phyloP scores from a whole-genome alignment of 2,888 invertebrate species.

The Lumbricus terrestris region DNA sequence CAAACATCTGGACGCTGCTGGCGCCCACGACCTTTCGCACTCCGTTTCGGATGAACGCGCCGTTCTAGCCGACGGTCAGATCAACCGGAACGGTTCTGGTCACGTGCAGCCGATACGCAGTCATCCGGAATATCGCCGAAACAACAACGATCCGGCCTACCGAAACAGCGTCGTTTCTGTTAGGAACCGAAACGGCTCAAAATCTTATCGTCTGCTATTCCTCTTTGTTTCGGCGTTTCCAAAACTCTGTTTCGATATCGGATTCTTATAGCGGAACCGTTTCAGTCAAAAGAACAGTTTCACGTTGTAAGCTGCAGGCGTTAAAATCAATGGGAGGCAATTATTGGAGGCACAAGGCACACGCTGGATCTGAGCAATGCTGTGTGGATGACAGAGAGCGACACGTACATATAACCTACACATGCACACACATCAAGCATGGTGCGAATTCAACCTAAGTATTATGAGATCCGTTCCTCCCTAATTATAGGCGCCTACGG shows the following conservation, averaged over 20 bases:
- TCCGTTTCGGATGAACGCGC: background rate
- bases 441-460: background rate
- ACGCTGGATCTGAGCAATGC: no score
- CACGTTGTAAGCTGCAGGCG: background rate
- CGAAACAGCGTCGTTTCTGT: background rate
- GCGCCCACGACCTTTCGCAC: background rate
- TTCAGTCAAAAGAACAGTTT: background rate
- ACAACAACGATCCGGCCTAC: background rate
- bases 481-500: no score
- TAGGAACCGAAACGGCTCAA: background rate
- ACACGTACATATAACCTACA: no score
- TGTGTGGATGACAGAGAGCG: no score
- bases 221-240: background rate
- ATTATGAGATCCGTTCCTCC: background rate
- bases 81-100: conserved; percentile 14
- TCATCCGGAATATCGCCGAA: conserved; percentile 6
- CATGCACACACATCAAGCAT: no score
- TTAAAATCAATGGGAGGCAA: background rate
- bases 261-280: background rate
- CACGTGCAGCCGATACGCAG: conserved; percentile 4
- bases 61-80: background rate
- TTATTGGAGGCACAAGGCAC: no score
- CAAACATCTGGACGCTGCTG: background rate
- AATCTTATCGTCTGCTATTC: background rate
- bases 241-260: background rate